Base-by-base conservation (phyloP, 2,797 vertebrate genomes). In the Sciurus carolinensis region DNA sequence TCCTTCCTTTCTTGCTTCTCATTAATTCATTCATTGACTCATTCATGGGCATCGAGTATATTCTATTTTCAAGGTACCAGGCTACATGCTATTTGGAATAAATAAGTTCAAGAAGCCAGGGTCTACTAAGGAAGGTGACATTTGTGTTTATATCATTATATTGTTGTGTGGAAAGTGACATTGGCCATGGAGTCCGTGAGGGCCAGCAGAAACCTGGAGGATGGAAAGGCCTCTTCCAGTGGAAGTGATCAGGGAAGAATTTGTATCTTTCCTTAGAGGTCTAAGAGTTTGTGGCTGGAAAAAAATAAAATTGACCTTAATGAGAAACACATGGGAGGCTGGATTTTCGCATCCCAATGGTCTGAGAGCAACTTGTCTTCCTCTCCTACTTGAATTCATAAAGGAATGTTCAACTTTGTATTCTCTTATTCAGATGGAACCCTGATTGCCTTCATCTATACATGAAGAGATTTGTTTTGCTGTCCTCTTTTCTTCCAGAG, bases 251-350 rank as follows among this genome's bases (percentile, higher is more conserved):
- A 39, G 67, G 59, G 36, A 57, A 82, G 36, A 0, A 33, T 92
- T 81, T 20, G 22, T 42, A 20, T 64, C 47, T 79, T 86, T 87
- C n/a, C 26, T 82, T 86, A 82, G 81, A 82, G 82, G n/a, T 86
- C 62, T 76, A 47, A 39, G 50, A 64, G 28, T 59, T 57, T 90
- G 22, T 77, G 33, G 7, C 64, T 80, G 30, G 62, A 62, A 83
- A 79, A 72, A 73, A 52, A 73, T 4, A 50, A 87, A 80, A 62
- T 62, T 62, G 17, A 57, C 50, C 91, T 73, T 15, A 83, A 73
- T 84, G 57, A 52, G 28, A 52, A 87, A 84, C 33, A 54, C 9
- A 12, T 15, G 28, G 18, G 28, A 30, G 18, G 12, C 36, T 66
- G 22, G 50, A 67, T 44, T 84, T 83, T 57, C 24, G 11, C 59